A percentile compares a stretch with the other conserved stretches of the same genome.
These are phyloP conservation scores for Anthrax anthrax DNA, from an alignment of 2,888 invertebrate species.

Conservation along the genomic window DNA sequence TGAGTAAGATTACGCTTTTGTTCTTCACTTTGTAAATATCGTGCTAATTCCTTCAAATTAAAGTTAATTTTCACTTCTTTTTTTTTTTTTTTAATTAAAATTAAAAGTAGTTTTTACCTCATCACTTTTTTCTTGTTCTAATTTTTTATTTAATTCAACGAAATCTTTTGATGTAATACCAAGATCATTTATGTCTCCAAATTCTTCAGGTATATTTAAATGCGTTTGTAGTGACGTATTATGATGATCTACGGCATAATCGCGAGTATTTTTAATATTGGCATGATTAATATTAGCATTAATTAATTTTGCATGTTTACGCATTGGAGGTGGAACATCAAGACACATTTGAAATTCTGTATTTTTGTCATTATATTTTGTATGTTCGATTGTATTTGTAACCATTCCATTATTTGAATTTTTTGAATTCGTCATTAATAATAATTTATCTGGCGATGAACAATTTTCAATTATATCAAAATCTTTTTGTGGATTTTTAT, in stretches of 20 bases:
- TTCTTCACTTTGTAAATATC: constrained; percentile 1
- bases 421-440: neutral
- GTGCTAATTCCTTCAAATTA: constrained; percentile 1
- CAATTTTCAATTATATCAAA: neutral
- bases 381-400: neutral
- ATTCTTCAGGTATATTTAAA: neutral
- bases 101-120: constrained; percentile 36
- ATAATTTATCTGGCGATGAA: no score
- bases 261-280: neutral
- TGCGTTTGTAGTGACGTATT: neutral
- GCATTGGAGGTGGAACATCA: neutral
- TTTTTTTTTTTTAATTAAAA: neutral
- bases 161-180: constrained; percentile 38
- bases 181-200: constrained; percentile 31
- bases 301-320: neutral
- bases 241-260: neutral
- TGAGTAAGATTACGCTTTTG: neutral
- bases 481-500: neutral
- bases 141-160: constrained; percentile 42
- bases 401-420: neutral
- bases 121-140: constrained; percentile 56
- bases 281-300: neutral
- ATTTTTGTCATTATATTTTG: neutral
- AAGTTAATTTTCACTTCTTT: neutral
- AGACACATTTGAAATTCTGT: neutral